Evolutionary conservation across 2,113 vertebrate species (phyloP).

Genomic region (Pyxicephalus adspersus): DNA sequence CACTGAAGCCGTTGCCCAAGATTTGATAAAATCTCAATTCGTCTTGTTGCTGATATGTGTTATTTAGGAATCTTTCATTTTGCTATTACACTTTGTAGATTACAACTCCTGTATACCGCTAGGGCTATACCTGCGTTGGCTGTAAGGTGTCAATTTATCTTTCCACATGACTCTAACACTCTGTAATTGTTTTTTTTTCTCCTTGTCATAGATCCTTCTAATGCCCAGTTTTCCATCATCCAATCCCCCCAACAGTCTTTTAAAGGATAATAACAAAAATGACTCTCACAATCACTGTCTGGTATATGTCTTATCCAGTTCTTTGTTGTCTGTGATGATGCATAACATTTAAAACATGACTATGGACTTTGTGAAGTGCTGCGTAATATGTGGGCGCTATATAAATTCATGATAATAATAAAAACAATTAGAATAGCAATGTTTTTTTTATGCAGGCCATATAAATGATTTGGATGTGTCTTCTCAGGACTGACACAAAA

Average conservation of each 20-base stretch:
- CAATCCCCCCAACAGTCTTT: not conserved
- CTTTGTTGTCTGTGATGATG: not conserved
- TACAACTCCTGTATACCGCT: not conserved
- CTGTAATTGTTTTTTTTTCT: not conserved
- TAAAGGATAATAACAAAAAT: not conserved
- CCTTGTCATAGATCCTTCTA: not conserved
- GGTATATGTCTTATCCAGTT: not conserved
- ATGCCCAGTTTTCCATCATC: not conserved
- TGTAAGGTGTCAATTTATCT: constrained; percentile 1
- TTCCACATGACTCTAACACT: not conserved
- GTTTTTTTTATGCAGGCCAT: too few relatives aligned
- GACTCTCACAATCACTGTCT: not conserved
- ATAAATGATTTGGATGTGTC: too few relatives aligned
- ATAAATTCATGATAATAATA: too few relatives aligned
- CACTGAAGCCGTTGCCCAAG: not conserved
- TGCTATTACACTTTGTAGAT: not conserved
- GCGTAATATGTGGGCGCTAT: too few relatives aligned
- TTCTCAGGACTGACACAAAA: too few relatives aligned
- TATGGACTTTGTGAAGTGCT: too few relatives aligned
- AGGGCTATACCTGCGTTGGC: not conserved
- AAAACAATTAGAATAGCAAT: not conserved
- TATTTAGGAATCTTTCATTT: constrained; percentile 8
- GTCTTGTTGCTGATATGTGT: not conserved
- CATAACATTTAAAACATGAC: too few relatives aligned
- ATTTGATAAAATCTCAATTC: not conserved